A percentile compares a stretch with the other conserved stretches of the same genome.
Conservation (phyloP, 2,113 vertebrate species). For the Ailurus styani region DNA sequence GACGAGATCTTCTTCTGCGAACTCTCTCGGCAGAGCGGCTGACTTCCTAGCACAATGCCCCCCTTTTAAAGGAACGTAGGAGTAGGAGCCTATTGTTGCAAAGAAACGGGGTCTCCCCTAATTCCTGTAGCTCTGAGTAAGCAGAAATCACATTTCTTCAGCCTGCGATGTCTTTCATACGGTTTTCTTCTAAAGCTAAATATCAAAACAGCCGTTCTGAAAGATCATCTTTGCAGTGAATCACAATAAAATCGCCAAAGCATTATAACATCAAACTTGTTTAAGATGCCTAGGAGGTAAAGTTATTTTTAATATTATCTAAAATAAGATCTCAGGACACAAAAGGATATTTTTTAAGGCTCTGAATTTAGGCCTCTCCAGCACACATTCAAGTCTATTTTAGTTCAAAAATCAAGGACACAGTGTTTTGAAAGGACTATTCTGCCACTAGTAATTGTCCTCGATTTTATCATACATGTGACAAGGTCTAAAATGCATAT, state of each 20-base stretch:
- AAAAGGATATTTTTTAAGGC: conserved; percentile 69
- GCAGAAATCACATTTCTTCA: neutral
- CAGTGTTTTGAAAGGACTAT: conserved; percentile 23
- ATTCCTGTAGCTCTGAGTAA: neutral
- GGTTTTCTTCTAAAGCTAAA: neutral
- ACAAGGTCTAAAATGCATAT: neutral
- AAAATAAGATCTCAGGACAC: conserved; percentile 65
- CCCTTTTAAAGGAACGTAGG: neutral
- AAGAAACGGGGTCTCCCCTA: neutral
- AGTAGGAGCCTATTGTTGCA: neutral
- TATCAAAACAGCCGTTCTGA: neutral
- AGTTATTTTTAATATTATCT: conserved; percentile 70
- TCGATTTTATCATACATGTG: conserved; percentile 7
- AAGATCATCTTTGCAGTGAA: neutral
- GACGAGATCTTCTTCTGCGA: conserved; percentile 52
- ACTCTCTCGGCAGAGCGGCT: conserved; percentile 61
- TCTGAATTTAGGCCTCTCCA: conserved; percentile 58
- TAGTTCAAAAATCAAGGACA: conserved; percentile 60
- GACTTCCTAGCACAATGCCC: conserved; percentile 1
- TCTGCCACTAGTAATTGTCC: conserved; percentile 12
- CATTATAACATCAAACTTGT: conserved; percentile 29
- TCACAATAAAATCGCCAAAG: neutral
- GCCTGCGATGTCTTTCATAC: neutral
- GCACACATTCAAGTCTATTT: conserved; percentile 58
- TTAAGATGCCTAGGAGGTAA: conserved; percentile 43